A percentile compares a stretch with the other conserved stretches of the same genome.
Evolutionary conservation across 2,797 vertebrate species (phyloP).

Genomic region (Spinibarbus caldwelli): DNA sequence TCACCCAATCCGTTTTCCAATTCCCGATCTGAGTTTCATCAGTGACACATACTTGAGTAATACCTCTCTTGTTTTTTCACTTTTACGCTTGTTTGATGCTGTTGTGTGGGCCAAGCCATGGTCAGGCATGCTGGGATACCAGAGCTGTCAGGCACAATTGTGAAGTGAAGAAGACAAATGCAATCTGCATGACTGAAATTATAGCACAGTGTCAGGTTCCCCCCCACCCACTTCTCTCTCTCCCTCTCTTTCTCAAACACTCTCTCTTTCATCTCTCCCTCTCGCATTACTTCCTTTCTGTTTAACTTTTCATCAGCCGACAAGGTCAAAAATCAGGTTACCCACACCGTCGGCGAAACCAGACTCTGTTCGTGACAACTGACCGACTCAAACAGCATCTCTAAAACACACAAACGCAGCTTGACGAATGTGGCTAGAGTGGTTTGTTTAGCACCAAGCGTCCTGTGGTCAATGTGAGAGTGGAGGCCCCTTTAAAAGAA

Average conservation of each 20-base stretch:
- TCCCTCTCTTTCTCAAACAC: constrained; percentile 51
- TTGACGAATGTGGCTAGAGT: neutral
- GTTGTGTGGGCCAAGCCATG: constrained; percentile 43
- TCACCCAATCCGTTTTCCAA: constrained; percentile 1
- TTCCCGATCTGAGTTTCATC: constrained; percentile 18
- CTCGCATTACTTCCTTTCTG: constrained; percentile 54
- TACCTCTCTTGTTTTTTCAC: neutral
- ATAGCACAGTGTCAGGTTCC: constrained; percentile 51
- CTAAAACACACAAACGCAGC: constrained; percentile 18
- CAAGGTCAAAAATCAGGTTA: constrained; percentile 75
- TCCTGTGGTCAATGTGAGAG: neutral
- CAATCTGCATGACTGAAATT: constrained; percentile 56
- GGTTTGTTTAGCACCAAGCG: neutral
- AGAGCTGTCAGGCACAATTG: constrained; percentile 47
- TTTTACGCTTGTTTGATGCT: constrained; percentile 50
- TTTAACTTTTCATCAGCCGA: constrained; percentile 68
- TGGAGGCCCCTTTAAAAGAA: constrained; percentile 45
- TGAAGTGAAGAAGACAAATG: constrained; percentile 55
- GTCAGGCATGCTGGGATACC: constrained; percentile 51
- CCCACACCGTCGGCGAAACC: constrained; percentile 68
- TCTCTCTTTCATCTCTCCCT: constrained; percentile 55
- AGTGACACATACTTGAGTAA: constrained; percentile 39
- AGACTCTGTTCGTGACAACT: constrained; percentile 60
- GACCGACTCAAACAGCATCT: constrained; percentile 29
- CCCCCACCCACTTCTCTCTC: constrained; percentile 5